phyloP scores from a whole-genome alignment of 1,140 invertebrate genomes.

The Solen grandis region DNA sequence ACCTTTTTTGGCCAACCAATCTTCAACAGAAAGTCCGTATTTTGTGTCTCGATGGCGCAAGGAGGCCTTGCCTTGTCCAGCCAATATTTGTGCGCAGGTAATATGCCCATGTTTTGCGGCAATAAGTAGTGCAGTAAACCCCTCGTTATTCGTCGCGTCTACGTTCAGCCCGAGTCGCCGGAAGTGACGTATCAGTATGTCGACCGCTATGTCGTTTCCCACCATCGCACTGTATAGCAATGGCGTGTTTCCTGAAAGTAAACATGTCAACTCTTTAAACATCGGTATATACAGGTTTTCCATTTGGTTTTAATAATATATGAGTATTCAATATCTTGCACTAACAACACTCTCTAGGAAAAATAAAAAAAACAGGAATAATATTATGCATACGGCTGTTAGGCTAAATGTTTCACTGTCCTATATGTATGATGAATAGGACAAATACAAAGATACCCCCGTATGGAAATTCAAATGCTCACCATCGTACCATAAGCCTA shows the following conservation, averaged over 20 bases:
- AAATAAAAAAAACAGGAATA: too few relatives aligned
- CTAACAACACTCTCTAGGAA: too few relatives aligned
- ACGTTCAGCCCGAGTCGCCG: conserved; percentile 74
- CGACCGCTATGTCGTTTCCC: conserved; percentile 77
- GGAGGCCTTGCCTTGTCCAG: conserved; percentile 72
- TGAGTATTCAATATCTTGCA: too few relatives aligned
- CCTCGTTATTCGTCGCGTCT: conserved; percentile 75
- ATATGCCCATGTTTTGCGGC: conserved; percentile 73
- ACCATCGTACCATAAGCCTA: too few relatives aligned
- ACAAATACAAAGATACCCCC: too few relatives aligned
- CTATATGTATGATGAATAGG: too few relatives aligned
- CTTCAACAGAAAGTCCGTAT: conserved; percentile 53
- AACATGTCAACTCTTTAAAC: too few relatives aligned
- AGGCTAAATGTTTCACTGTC: too few relatives aligned
- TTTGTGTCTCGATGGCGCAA: conserved; percentile 66
- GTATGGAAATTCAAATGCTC: too few relatives aligned
- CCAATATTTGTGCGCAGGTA: conserved; percentile 74
- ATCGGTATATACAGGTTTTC: too few relatives aligned
- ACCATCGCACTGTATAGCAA: conserved; percentile 76
- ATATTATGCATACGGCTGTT: too few relatives aligned
- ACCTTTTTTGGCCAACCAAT: conserved; percentile 59
- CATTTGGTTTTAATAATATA: too few relatives aligned
- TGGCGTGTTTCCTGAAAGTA: conserved; percentile 85
- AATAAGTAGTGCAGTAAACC: conserved; percentile 74
- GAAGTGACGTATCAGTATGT: conserved; percentile 74